phyloP scores from a whole-genome alignment of 2,888 invertebrate genomes.

The Lasioglossum calceatum region DNA sequence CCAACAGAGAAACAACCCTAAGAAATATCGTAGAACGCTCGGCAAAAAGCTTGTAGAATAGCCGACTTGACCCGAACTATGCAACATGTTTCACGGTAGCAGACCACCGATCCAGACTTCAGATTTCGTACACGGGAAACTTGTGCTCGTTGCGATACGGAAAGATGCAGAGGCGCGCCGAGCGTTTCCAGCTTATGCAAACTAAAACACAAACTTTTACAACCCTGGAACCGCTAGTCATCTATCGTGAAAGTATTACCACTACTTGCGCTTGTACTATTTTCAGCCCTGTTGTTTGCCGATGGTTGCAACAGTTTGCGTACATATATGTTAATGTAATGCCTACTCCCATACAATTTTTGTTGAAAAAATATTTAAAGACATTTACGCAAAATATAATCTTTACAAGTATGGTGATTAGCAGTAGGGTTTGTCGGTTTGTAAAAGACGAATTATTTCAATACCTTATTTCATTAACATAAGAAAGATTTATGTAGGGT shows the following conservation, averaged over 20 bases:
- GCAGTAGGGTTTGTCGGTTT: too few relatives aligned
- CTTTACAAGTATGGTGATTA: not conserved
- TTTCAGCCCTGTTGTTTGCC: not conserved
- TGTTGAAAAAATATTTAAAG: not conserved
- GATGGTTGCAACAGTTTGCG: not conserved
- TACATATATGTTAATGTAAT: not conserved
- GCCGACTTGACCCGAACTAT: not conserved
- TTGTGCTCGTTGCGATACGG: conserved; percentile 2
- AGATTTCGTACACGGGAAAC: conserved; percentile 12
- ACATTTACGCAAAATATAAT: not conserved
- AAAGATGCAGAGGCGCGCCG: not conserved
- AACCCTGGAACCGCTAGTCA: not conserved
- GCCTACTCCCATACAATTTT: not conserved
- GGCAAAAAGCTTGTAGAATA: not conserved
- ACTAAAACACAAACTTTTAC: conserved; percentile 16
- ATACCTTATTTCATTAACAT: too few relatives aligned
- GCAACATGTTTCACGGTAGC: conserved; percentile 2
- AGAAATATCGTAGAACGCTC: conserved; percentile 3
- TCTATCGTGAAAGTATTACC: conserved; percentile 4
- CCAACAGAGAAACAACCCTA: conserved; percentile 4
- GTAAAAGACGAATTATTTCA: too few relatives aligned
- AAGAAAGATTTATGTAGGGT: too few relatives aligned
- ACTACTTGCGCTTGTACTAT: not conserved
- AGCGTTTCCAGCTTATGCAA: not conserved
- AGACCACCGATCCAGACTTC: conserved; percentile 9